phyloP scores from a whole-genome alignment of 1,140 invertebrate genomes.

The Drosophila nebulosa region DNA sequence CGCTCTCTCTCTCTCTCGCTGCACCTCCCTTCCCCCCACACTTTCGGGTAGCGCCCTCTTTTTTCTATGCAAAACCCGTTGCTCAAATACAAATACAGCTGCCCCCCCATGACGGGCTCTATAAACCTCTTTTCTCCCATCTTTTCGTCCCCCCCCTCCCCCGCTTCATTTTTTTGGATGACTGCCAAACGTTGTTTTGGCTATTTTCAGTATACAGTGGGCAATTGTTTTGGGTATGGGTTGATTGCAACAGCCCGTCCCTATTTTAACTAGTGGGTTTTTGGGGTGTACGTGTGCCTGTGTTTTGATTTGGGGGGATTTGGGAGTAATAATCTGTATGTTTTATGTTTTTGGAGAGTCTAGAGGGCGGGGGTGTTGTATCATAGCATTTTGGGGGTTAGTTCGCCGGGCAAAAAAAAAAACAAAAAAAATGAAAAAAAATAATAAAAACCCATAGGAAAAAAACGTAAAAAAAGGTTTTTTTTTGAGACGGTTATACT shows the following conservation, averaged over 20 bases:
- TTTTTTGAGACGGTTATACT: neutral
- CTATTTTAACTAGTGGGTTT: slow-evolving; percentile 1
- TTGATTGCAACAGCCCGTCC: slow-evolving; percentile 55
- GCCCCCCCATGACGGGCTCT: slow-evolving; percentile 24
- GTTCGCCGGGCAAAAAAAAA: slow-evolving; percentile 57
- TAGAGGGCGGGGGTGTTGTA: slow-evolving; percentile 20
- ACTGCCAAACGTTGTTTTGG: slow-evolving; percentile 57
- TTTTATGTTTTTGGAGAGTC: slow-evolving; percentile 1
- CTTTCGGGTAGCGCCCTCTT: slow-evolving; percentile 2
- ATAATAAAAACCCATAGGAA: slow-evolving; percentile 9
- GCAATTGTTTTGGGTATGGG: slow-evolving; percentile 46
- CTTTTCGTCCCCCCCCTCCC: too few species aligned
- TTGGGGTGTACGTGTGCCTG: neutral
- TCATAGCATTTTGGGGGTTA: slow-evolving; percentile 68
- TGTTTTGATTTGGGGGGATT: slow-evolving; percentile 1
- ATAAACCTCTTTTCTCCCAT: neutral
- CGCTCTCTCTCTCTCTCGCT: slow-evolving; percentile 1
- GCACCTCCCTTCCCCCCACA: neutral
- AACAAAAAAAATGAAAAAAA: slow-evolving; percentile 8
- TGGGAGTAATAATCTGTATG: slow-evolving; percentile 10
- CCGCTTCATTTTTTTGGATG: slow-evolving; percentile 45
- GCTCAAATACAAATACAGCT: slow-evolving; percentile 38
- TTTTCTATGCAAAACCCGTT: neutral
- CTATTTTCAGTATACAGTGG: slow-evolving; percentile 73
- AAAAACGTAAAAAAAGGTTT: neutral